Base-by-base conservation (phyloP, 2,797 vertebrate genomes). In the Cuniculus paca region DNA sequence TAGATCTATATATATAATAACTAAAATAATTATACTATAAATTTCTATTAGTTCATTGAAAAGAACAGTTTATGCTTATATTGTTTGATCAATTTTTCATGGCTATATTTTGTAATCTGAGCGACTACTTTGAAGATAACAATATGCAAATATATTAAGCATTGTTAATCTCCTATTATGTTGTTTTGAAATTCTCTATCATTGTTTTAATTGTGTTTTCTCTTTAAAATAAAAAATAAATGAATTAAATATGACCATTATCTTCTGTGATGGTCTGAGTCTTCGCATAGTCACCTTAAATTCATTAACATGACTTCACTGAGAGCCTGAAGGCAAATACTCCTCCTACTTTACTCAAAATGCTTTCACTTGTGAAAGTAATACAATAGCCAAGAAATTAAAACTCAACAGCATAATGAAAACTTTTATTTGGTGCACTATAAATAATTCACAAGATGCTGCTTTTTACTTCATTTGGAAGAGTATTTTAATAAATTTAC, bases 181-280 rank as follows among this genome's bases (percentile, higher is more conserved):
- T 48, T 48, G 45, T 48, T 48, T 48, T 48, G 45, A 48, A 48
- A 48, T 48, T 48, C 9, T 48, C 45, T 48, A 48, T 5, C 45
- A 48, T 48, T 48, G 45, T 48, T 48, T 48, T 48, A 5, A 48
- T 48, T 48, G 45, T 48, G 5, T 48, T 48, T 48, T 48, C 45
- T 48, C 45, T 48, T 48, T 48, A 48, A 48, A 48, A 48, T 48
- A 48, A 48, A 48, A 48, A 48, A 48, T 48, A 52, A 52, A 52
- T 52, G 50, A 52, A 52, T 14, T 52, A 52, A 52, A 74, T 26
- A 95, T 42, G 45, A 7, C 52, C 84, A 91, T 90, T 20, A 82
- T 77, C 96, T 92, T 91, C 70, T 93, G n/a, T 95, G 60, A 93
- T 95, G n/a, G 45, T 74, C 31, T 65, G 28, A 75, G 79, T 52